phyloP scores from a whole-genome alignment of 2,888 invertebrate genomes.

The Venusia cambrica region DNA sequence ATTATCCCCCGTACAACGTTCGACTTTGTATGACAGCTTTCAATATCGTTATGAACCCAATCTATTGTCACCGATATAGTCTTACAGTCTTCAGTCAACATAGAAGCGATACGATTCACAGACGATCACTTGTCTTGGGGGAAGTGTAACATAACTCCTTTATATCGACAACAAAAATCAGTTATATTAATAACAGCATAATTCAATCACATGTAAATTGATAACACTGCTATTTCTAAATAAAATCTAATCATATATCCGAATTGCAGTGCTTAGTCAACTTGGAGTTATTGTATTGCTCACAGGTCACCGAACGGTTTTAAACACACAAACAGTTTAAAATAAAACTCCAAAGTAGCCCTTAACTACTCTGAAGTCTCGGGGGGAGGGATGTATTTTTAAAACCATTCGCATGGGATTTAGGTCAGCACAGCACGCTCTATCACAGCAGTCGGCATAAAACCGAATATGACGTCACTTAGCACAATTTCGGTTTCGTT shows the following conservation, averaged over 20 bases:
- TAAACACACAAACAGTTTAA: conserved; percentile 50
- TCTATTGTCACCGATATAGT: too few relatives aligned
- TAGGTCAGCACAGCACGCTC: conserved; percentile 73
- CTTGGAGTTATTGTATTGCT: conserved; percentile 38
- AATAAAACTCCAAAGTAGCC: conserved; percentile 54
- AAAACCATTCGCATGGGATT: conserved; percentile 48
- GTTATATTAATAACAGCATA: conserved; percentile 1
- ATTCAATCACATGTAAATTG: conserved; percentile 5
- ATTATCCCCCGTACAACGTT: too few relatives aligned
- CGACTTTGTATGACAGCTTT: too few relatives aligned
- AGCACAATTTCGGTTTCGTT: conserved; percentile 29
- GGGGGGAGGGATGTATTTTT: conserved; percentile 39
- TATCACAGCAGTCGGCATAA: conserved; percentile 73
- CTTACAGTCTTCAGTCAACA: too few relatives aligned
- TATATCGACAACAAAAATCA: conserved; percentile 4
- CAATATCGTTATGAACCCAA: too few relatives aligned
- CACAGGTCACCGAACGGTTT: conserved; percentile 42
- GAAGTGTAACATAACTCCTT: background rate
- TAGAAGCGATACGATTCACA: too few relatives aligned
- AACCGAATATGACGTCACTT: conserved; percentile 48
- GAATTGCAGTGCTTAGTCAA: conserved; percentile 16
- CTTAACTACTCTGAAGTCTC: conserved; percentile 44
- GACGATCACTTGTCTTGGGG: conserved; percentile 1
- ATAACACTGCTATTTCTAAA: conserved; percentile 4
- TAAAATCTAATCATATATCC: conserved; percentile 16